Conservation (phyloP, 2,113 vertebrate genomes). For the Pheucticus melanocephalus region DNA sequence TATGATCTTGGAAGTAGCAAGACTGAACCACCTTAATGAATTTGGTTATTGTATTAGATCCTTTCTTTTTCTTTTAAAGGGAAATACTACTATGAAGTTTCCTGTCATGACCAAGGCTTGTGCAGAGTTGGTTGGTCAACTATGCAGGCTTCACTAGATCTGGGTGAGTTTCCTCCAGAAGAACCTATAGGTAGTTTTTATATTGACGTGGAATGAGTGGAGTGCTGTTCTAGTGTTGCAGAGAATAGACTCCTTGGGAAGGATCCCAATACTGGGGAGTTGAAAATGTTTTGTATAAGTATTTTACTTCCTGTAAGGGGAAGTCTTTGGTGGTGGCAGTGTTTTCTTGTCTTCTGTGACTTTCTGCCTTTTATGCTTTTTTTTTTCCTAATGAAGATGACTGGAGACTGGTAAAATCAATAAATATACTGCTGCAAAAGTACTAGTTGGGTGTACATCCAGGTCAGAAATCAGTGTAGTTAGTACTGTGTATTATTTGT, state of each 20-base stretch:
- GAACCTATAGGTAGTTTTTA: neutral
- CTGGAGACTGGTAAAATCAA: neutral
- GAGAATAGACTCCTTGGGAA: neutral
- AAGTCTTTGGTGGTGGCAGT: neutral
- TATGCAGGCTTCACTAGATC: constrained; percentile 88
- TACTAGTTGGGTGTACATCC: neutral
- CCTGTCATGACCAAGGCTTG: constrained; percentile 93
- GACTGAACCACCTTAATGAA: neutral
- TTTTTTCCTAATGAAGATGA: neutral
- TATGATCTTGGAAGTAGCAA: neutral
- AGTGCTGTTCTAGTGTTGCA: neutral
- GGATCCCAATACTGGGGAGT: rapidly evolving
- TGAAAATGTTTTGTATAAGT: neutral
- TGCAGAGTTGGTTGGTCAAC: constrained; percentile 97
- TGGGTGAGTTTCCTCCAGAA: constrained; percentile 77
- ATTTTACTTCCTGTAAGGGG: neutral
- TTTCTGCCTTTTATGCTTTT: neutral
- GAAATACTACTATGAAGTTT: constrained; percentile 92
- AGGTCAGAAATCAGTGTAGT: neutral
- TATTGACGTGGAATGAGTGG: neutral
- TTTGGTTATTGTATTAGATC: neutral
- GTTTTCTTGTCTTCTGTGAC: neutral
- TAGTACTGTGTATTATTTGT: neutral
- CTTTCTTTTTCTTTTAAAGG: constrained; percentile 65
- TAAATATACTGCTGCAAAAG: neutral